Conservation (phyloP, 2,888 invertebrate species). For the Argyresthia albistria region DNA sequence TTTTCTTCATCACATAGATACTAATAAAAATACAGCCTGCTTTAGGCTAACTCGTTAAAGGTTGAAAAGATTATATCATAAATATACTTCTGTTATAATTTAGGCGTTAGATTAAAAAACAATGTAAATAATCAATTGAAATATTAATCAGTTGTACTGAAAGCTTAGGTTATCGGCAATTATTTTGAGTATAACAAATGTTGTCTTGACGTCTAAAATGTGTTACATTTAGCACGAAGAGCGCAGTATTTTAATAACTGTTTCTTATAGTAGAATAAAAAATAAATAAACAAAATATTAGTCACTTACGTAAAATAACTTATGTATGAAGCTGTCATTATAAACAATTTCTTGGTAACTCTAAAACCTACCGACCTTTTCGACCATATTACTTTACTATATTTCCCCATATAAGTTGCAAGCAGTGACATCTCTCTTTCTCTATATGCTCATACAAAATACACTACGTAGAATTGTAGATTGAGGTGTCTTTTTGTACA, state of each 20-base stretch:
- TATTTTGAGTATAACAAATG: slow-evolving; percentile 17
- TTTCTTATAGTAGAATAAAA: slow-evolving; percentile 27
- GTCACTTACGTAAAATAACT: slow-evolving; percentile 31
- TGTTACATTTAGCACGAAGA: slow-evolving; percentile 25
- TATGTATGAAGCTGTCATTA: not conserved
- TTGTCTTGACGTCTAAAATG: not conserved
- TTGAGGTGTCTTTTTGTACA: slow-evolving; percentile 41
- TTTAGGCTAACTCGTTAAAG: not conserved
- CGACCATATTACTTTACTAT: no score
- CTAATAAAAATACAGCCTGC: not conserved
- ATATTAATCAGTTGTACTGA: slow-evolving; percentile 31
- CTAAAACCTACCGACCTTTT: no score
- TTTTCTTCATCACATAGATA: not conserved
- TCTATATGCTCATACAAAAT: not conserved
- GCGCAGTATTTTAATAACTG: slow-evolving; percentile 40
- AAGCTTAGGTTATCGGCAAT: slow-evolving; percentile 9
- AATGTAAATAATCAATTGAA: slow-evolving; percentile 49
- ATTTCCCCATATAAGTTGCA: no score
- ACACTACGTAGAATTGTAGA: not conserved
- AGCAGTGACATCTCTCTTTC: no score
- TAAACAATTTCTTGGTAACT: not conserved
- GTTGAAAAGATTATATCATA: not conserved
- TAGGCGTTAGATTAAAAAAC: slow-evolving; percentile 19
- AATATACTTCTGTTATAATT: slow-evolving; percentile 19
- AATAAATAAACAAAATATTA: slow-evolving; percentile 36